Base-by-base conservation (phyloP, 2,797 vertebrate species). In the Tadarida brasiliensis region DNA sequence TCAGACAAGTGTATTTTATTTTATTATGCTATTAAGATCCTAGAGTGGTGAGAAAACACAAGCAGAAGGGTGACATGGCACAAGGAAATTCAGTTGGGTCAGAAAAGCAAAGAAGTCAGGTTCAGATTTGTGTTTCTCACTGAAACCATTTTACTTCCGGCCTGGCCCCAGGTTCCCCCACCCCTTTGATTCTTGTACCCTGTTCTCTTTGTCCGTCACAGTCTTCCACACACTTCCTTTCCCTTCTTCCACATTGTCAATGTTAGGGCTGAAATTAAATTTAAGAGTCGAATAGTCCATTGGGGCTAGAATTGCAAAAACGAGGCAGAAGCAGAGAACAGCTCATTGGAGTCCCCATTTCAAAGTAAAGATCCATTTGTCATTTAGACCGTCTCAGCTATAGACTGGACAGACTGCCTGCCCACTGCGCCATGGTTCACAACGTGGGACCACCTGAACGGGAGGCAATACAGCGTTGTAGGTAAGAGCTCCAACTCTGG, bases 1-100 rank as follows among this genome's bases (percentile, higher is more conserved):
- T 73, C 82, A 24, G 49, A 91, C 73, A 93, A 86, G 44, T 91
- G 2, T 57, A 93, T 91, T 97, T 96, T 78, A 91, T 88, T 95
- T 94, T 78, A 86, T 87, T 77, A n/a, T 56, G 22, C 91, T 83
- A 74, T 63, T 73, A 74, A 88, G 47, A 89, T 85, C 49, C 39
- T 77, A 14, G 12, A 63, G 26, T 17, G 6, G 33, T 35, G 92
- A 94, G 47, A 82, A 95, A 74, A 33, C 28, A 73, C 10, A 47
- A 74, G 54, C 20, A 47, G 65, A 65, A 47, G 24, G 7, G 3
- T 78, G 30, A 54, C 20, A 35, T 3, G 5, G 26, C 67, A n/a
- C 10, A 67, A 44, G 39, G n/a, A 57, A 11, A 87, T 71, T 73
- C 28, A 28, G 9, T 19, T 76, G 14, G n/a, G 7, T 65, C 49